A percentile compares a stretch with the other conserved stretches of the same genome.
Evolutionary conservation across 2,113 vertebrate genomes (phyloP).

Genomic region (Craseonycteris thonglongyai): DNA sequence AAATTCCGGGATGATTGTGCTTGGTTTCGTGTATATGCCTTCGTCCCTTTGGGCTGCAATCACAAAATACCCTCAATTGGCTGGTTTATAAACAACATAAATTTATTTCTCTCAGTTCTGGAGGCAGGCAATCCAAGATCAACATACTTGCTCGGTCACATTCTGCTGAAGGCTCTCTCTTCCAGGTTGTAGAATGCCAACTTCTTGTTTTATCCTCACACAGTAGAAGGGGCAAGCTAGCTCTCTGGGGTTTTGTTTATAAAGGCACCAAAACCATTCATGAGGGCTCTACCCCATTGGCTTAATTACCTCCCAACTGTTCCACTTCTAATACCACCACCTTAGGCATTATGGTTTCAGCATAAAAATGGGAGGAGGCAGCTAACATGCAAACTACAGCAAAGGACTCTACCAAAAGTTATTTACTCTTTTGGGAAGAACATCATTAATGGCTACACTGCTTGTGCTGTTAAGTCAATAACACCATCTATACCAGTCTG

Average conservation of each 20-base stretch:
- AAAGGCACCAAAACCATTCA: not conserved
- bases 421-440: not conserved
- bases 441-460: too few relatives aligned
- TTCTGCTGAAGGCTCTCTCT: not conserved
- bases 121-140: not conserved
- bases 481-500: not conserved
- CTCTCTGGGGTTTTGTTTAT: not conserved
- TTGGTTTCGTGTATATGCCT: not conserved
- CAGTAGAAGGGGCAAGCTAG: not conserved
- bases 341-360: not conserved
- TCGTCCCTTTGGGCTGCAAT: not conserved
- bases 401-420: not conserved
- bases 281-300: not conserved
- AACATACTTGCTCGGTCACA: not conserved
- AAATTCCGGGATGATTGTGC: not conserved
- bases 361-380: too few relatives aligned
- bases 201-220: not conserved
- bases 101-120: not conserved
- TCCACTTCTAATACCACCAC: not conserved
- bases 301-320: not conserved
- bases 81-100: not conserved
- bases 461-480: not conserved
- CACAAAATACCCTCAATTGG: not conserved
- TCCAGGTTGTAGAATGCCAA: not conserved
- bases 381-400: not conserved